Conservation (phyloP, 2,113 vertebrate species). For the Gulo gulo region DNA sequence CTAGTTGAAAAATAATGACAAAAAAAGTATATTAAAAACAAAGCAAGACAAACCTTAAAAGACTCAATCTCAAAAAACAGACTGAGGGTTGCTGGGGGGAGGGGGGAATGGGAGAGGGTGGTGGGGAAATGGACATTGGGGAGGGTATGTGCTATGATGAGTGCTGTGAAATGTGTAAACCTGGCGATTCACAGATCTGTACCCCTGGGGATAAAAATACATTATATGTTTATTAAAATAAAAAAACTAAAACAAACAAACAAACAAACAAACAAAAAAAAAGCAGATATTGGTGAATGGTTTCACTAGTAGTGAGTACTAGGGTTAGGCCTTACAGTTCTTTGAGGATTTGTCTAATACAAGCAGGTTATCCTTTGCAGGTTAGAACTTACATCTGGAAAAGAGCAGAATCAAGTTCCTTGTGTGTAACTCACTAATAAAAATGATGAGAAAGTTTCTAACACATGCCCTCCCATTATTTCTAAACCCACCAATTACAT, state of each 20-base stretch:
- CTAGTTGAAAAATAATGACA: neutral
- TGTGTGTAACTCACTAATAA: neutral
- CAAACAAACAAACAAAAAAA: neutral
- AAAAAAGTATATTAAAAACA: neutral
- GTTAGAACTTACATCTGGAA: neutral
- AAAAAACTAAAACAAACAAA: too few relatives aligned
- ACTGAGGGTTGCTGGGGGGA: too few relatives aligned
- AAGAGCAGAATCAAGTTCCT: neutral
- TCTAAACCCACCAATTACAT: neutral
- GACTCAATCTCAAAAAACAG: too few relatives aligned
- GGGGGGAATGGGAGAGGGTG: too few relatives aligned
- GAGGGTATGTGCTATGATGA: too few relatives aligned
- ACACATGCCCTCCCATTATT: neutral
- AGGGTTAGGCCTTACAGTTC: neutral
- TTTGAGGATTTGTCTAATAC: neutral
- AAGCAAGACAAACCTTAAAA: neutral
- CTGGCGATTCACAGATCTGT: too few relatives aligned
- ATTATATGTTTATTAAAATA: too few relatives aligned
- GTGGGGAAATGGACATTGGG: too few relatives aligned
- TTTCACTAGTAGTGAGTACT: neutral
- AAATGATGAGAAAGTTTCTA: neutral
- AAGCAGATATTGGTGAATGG: neutral
- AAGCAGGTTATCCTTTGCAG: neutral
- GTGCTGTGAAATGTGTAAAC: too few relatives aligned
- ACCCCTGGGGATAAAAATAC: too few relatives aligned